Evolutionary conservation across 2,888 invertebrate genomes (phyloP).

Genomic region (Plemyria rubiginata): DNA sequence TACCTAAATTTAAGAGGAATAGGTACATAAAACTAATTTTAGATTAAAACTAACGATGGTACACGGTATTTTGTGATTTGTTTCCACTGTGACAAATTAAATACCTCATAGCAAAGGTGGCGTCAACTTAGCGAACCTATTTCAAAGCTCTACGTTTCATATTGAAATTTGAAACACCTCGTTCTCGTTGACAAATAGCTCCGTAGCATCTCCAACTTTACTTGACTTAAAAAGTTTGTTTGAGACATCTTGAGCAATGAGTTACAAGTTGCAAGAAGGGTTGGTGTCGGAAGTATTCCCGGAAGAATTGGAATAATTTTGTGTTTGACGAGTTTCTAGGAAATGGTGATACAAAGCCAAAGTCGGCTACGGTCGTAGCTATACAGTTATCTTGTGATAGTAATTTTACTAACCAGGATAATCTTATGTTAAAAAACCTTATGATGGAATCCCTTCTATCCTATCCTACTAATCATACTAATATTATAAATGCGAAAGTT

Average conservation of each 20-base stretch:
- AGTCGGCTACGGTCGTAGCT: not conserved
- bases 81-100: not conserved
- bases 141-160: slow-evolving; percentile 7
- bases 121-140: not conserved
- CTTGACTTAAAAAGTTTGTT: slow-evolving; percentile 24
- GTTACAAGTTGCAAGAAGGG: slow-evolving; percentile 15
- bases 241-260: slow-evolving; percentile 18
- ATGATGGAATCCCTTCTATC: too few relatives aligned
- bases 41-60: too few relatives aligned
- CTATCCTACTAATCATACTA: too few relatives aligned
- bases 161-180: slow-evolving; percentile 10
- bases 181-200: slow-evolving; percentile 24
- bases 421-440: too few relatives aligned
- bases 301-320: slow-evolving; percentile 16
- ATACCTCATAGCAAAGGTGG: not conserved
- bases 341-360: not conserved
- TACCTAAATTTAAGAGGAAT: too few relatives aligned
- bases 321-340: slow-evolving; percentile 8
- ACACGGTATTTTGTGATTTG: too few relatives aligned
- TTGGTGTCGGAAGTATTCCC: slow-evolving; percentile 11
- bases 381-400: not conserved
- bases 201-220: not conserved
- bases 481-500: too few relatives aligned
- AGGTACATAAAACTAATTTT: too few relatives aligned
- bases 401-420: too few relatives aligned